These are phyloP conservation scores for Thereuonema tuberculata DNA, from an alignment of 1,140 invertebrate genomes.

Conservation along the genomic window DNA sequence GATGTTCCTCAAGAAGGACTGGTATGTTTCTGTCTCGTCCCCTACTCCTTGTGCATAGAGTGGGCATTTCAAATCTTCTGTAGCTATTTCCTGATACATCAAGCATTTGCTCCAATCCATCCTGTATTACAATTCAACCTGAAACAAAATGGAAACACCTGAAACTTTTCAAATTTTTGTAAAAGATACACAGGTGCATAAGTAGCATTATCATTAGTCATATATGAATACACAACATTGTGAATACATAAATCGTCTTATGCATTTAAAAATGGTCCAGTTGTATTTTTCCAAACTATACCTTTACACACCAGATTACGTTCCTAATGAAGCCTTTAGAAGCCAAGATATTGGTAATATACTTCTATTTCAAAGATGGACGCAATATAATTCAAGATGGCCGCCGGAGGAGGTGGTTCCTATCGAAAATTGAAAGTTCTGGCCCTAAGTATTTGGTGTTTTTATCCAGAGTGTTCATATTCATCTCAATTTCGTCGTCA, in stretches of 20 bases:
- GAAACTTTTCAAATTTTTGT: background rate
- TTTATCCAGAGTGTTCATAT: too few species aligned
- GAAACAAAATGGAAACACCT: background rate
- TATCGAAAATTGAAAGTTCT: too few species aligned
- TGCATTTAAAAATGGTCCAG: constrained; percentile 3
- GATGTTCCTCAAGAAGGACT: constrained; percentile 14
- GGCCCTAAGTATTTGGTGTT: too few species aligned
- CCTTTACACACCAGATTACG: background rate
- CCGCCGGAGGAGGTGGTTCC: too few species aligned
- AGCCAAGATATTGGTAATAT: background rate
- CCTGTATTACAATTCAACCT: constrained; percentile 7
- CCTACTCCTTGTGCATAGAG: constrained; percentile 7
- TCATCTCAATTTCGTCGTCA: too few species aligned
- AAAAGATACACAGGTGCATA: background rate
- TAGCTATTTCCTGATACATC: constrained; percentile 4
- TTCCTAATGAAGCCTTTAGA: too few species aligned
- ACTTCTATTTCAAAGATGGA: background rate
- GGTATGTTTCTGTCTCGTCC: constrained; percentile 11
- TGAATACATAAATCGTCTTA: background rate
- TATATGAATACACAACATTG: background rate
- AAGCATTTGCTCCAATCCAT: too few species aligned
- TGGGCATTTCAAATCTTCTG: background rate
- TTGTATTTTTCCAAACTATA: background rate
- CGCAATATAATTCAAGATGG: background rate
- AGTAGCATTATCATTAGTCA: background rate